phyloP scores from a whole-genome alignment of 2,113 vertebrate species.

The Desmodus rotundus region DNA sequence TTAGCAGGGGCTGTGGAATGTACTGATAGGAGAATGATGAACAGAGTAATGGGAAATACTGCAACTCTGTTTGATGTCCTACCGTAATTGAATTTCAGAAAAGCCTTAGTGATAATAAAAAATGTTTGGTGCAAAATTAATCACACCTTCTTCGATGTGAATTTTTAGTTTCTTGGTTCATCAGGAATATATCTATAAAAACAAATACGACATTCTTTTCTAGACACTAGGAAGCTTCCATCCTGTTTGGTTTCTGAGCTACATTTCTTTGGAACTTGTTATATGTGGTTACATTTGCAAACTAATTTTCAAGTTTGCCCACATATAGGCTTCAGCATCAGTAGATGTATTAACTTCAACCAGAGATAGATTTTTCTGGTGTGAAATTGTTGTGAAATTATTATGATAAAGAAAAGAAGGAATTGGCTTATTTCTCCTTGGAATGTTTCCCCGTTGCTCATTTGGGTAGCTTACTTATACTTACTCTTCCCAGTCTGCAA shows the following conservation, averaged over 20 bases:
- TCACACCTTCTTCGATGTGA: constrained; percentile 29
- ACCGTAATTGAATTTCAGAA: constrained; percentile 48
- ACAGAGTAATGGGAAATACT: constrained; percentile 42
- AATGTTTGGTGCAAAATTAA: constrained; percentile 46
- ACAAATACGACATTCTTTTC: neutral
- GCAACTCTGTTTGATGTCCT: constrained; percentile 5
- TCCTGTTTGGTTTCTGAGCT: neutral
- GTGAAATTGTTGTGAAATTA: neutral
- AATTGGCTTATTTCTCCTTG: neutral
- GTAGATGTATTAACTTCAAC: neutral
- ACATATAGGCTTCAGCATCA: neutral
- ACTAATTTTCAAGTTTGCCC: neutral
- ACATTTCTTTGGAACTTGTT: neutral
- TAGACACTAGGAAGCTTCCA: neutral
- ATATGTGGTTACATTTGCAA: neutral
- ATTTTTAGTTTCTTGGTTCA: constrained; percentile 35
- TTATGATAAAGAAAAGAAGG: neutral
- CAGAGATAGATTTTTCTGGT: neutral
- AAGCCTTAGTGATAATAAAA: constrained; percentile 39
- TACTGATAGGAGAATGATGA: constrained; percentile 27
- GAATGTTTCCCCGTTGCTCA: neutral
- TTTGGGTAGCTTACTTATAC: neutral
- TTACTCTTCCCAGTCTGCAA: neutral
- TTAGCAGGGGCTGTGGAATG: constrained; percentile 28
- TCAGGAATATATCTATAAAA: constrained; percentile 40